Conservation (phyloP, 2,888 invertebrate genomes). For the Cactoblastis cactorum region DNA sequence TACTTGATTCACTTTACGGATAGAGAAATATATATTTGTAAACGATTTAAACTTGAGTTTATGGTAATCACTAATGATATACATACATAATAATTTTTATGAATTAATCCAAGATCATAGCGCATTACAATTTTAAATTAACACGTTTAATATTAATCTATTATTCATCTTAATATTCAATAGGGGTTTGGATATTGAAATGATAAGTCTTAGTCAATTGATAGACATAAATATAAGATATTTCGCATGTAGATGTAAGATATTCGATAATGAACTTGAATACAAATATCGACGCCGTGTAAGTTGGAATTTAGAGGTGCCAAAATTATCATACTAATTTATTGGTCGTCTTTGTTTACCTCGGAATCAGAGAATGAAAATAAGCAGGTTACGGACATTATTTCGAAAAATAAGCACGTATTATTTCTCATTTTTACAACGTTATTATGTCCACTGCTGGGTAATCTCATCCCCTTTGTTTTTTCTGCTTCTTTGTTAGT, state of each 20-base stretch:
- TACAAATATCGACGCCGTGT: not conserved
- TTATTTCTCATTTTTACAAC: too few relatives aligned
- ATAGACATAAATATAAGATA: not conserved
- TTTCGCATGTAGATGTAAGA: not conserved
- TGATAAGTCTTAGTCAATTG: not conserved
- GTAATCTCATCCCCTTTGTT: too few relatives aligned
- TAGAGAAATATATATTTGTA: not conserved
- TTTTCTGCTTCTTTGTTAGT: too few relatives aligned
- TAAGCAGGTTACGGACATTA: too few relatives aligned
- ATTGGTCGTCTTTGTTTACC: not conserved
- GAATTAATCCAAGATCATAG: not conserved
- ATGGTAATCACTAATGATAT: not conserved
- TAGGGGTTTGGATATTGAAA: not conserved
- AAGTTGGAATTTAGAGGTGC: not conserved
- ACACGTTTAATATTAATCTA: not conserved
- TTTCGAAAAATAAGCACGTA: too few relatives aligned
- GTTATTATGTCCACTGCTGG: too few relatives aligned
- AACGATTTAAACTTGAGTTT: too few relatives aligned
- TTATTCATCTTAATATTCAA: not conserved
- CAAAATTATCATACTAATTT: not conserved
- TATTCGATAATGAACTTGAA: not conserved
- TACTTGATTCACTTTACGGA: not conserved
- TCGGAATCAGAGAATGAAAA: too few relatives aligned
- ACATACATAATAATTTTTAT: not conserved
- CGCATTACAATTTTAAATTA: slow-evolving; percentile 5